Evolutionary conservation across 2,113 vertebrate genomes (phyloP), one percentile per base, ranked within the genome.

Genomic region (Naja naja): DNA sequence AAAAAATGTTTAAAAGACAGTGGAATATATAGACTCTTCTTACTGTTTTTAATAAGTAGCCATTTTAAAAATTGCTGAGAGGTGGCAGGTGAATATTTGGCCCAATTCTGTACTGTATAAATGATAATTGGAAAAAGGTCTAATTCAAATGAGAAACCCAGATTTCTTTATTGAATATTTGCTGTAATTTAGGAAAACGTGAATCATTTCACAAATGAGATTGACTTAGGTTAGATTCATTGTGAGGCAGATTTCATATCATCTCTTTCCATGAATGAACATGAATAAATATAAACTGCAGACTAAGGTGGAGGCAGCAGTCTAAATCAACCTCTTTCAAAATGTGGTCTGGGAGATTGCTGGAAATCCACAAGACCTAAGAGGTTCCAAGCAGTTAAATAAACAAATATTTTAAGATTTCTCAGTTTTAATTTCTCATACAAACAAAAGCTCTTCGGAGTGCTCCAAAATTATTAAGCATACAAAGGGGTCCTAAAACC

Each of bases 41-140:
- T 20, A 34, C 55, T 53, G 49, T 39, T 60, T 69, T 22, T 23
- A 74, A 39, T 74, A 74, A 74, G 16, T 74, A 74, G n/a, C 16
- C 69, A 74, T 5, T 34, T 39, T 74, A 74, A 74, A 74, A 74
- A 39, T 81, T 39, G 6, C 34, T 7, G 74, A 22, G 34, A 81
- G 1, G n/a, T n/a, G 1, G 43, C 92, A 64, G 14, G 64, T 0
- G 0, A 20, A 0, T 0, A 58, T 3, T 3, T 18, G 52, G 3
- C 0, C 81, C 87, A 60, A 89, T 88, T 74, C 88, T 85, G 20
- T 49, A 58, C 3, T 0, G 1, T 4, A 81, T 0, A 2, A 22
- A 30, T 0, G 0, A 20, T 85, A 92, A 0, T 1, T 18, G 92
- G 45, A 60, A 0, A 2, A 11, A 20, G 0, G 0, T 14, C 69